Evolutionary conservation across 2,797 vertebrate species (phyloP).

Genomic region (Hozukius guyotensis): DNA sequence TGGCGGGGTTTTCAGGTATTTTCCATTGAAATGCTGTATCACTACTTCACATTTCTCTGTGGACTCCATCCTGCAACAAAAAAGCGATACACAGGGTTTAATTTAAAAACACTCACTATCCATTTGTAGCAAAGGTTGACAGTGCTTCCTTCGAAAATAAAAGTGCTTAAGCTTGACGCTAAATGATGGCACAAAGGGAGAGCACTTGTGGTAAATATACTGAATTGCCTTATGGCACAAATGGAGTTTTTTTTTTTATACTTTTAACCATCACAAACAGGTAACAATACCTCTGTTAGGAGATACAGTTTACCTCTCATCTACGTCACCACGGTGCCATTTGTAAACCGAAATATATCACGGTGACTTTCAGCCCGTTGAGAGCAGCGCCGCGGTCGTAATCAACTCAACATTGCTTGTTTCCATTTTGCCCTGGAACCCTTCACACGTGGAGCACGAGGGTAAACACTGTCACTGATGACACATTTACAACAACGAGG

Average conservation of each 20-base stretch:
- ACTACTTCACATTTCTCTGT: constrained; percentile 99
- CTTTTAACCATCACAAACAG: not conserved
- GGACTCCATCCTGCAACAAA: constrained; percentile 92
- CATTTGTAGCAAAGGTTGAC: not conserved
- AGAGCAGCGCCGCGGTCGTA: not conserved
- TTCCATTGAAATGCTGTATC: constrained; percentile 98
- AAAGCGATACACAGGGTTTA: not conserved
- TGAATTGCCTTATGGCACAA: not conserved
- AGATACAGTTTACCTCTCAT: not conserved
- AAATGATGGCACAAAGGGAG: not conserved
- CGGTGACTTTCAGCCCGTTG: too few species aligned
- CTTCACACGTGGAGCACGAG: not conserved
- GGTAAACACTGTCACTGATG: not conserved
- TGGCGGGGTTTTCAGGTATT: constrained; percentile 97
- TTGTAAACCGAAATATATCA: not conserved
- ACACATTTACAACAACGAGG: constrained; percentile 9
- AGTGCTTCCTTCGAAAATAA: not conserved
- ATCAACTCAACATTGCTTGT: not conserved
- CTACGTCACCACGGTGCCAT: not conserved
- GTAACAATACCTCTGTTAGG: not conserved
- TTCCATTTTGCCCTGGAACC: not conserved
- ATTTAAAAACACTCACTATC: not conserved
- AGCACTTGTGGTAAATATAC: not conserved
- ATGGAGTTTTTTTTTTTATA: not conserved
- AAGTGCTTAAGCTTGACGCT: not conserved